Evolutionary conservation across 2,888 invertebrate genomes (phyloP).

Genomic region (Pseudanteris insignis): DNA sequence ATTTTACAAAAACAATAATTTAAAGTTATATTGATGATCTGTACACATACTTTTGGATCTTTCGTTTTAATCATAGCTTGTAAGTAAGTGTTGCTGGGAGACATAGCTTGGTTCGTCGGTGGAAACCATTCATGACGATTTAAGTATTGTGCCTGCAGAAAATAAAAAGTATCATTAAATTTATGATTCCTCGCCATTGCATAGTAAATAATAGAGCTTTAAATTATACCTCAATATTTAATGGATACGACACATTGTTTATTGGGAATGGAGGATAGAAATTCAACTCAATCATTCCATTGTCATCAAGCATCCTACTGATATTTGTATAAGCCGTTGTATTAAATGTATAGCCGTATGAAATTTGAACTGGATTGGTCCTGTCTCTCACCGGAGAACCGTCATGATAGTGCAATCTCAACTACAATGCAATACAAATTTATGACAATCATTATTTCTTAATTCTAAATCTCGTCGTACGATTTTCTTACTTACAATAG

Average conservation of each 20-base stretch:
- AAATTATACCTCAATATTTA: constrained; percentile 76
- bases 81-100: constrained; percentile 71
- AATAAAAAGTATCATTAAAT: too few species aligned
- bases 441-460: too few species aligned
- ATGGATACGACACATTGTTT: constrained; percentile 72
- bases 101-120: constrained; percentile 75
- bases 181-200: too few species aligned
- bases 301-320: constrained; percentile 70
- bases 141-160: constrained; percentile 79
- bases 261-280: constrained; percentile 69
- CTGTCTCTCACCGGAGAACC: constrained; percentile 73
- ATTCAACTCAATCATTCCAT: constrained; percentile 74
- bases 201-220: too few species aligned
- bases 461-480: too few species aligned
- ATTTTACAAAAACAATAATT: too few species aligned
- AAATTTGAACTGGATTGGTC: constrained; percentile 70
- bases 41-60: constrained; percentile 65
- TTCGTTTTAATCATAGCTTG: constrained; percentile 71
- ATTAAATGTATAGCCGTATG: constrained; percentile 72
- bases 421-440: too few species aligned
- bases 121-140: constrained; percentile 82
- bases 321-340: constrained; percentile 69
- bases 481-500: constrained; percentile 79
- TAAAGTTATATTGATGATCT: too few species aligned
- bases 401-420: constrained; percentile 78